Conservation (phyloP, 2,888 invertebrate genomes). For the Hybos culiciformis region DNA sequence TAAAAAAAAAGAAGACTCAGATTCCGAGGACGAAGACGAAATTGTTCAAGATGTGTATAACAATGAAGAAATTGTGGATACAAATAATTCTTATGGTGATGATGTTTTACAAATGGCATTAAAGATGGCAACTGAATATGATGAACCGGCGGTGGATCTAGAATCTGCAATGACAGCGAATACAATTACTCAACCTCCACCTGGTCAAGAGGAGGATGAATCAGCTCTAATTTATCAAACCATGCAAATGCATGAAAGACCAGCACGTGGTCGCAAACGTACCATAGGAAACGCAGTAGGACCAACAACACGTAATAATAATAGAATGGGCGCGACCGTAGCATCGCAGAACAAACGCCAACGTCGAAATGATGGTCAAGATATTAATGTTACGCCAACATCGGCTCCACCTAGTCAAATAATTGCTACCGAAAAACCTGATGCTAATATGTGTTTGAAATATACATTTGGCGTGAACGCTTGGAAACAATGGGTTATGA, state of each 20-base stretch:
- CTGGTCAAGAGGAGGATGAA: slow-evolving; percentile 38
- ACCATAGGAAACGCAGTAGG: slow-evolving; percentile 13
- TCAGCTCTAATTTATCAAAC: slow-evolving; percentile 37
- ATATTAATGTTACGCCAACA: slow-evolving; percentile 18
- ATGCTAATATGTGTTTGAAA: slow-evolving; percentile 76
- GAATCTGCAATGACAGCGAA: slow-evolving; percentile 70
- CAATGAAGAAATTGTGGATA: slow-evolving; percentile 13
- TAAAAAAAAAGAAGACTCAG: slow-evolving; percentile 64
- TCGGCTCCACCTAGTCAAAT: slow-evolving; percentile 25
- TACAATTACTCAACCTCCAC: slow-evolving; percentile 58
- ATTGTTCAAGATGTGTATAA: slow-evolving; percentile 15
- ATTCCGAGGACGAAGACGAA: slow-evolving; percentile 56
- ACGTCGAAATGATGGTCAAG: slow-evolving; percentile 19
- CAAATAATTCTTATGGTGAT: slow-evolving; percentile 54
- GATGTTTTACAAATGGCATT: slow-evolving; percentile 76
- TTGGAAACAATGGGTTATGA: slow-evolving; percentile 88
- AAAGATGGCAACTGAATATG: slow-evolving; percentile 75
- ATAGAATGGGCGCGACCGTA: slow-evolving; percentile 24
- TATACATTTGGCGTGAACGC: slow-evolving; percentile 90
- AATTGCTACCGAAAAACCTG: slow-evolving; percentile 57
- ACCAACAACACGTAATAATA: slow-evolving; percentile 11
- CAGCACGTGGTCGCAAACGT: slow-evolving; percentile 30
- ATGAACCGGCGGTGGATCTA: slow-evolving; percentile 70
- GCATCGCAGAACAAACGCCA: slow-evolving; percentile 24
- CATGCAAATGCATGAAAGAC: slow-evolving; percentile 43